Base-by-base conservation (phyloP, 2,797 vertebrate genomes). In the Gadopsis bispinosus region DNA sequence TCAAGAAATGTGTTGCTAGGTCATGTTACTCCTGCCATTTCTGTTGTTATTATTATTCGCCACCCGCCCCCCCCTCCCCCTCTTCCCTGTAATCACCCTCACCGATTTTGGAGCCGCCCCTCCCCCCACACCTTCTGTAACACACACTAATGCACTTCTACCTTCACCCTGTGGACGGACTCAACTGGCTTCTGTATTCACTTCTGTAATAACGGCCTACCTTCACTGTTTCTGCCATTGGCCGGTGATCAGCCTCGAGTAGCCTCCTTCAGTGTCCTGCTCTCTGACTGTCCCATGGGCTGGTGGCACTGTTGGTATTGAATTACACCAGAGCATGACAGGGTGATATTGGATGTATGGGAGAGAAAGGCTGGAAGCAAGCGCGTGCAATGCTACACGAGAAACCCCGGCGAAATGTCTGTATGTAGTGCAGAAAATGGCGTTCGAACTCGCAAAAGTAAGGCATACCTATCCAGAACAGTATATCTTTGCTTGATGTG, bases 11-110 rank as follows among this genome's bases (percentile, higher is more conserved):
- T 74, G 60, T 87, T 86, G 88, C 83, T 73, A 79, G 64, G 68
- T 80, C 69, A 77, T 78, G 56, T 83, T 84, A 69, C 79, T 80
- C 26, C 87, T 89, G 85, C 83, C 76, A 84, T 88, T 92, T 92
- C 83, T 90, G 85, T 91, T 94, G 87, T 92, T 92, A 88, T 95
- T 88, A 88, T 95, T 88, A 88, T 95, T 94, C 92, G 91, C 93
- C 88, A 84, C 89, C 87, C 76, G 78, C 77, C 56, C 58, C 20
- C 72, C 45, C 69, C 82, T 80, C 80, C 77, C 77, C 56, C 58
- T 19, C 72, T 50, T 68, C 82, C 88, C 29, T 80, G 80, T 90
- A 74, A 83, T 82, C 84, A 87, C 85, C 81, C 77, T 80, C 79
- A 78, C 74, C 9, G 45, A 83, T 82, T 65, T 64, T 71, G 86